Percentiles rank a stretch among this genome's conserved stretches.
phyloP scores from a whole-genome alignment of 64 coral and sea anemone genomes.

The Actinia tenebrosa region DNA sequence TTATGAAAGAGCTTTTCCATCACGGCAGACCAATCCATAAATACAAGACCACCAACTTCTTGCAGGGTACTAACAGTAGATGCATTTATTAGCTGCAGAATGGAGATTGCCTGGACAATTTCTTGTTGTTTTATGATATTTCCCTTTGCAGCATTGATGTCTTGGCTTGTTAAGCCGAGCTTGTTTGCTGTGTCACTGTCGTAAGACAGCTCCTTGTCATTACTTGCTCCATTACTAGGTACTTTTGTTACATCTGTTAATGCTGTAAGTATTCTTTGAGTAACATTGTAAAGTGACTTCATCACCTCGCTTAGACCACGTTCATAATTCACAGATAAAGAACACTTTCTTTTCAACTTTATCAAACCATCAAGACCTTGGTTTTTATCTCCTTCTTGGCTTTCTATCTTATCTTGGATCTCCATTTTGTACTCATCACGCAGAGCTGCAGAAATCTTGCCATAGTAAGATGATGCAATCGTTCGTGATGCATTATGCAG shows the following conservation, averaged over 20 bases:
- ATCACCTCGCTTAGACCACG: slow-evolving; percentile 36
- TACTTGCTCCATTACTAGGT: not conserved
- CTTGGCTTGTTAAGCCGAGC: slow-evolving; percentile 28
- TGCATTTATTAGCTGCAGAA: slow-evolving; percentile 9
- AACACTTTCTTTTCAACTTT: slow-evolving; percentile 47
- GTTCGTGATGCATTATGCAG: not conserved
- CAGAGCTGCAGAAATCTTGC: slow-evolving; percentile 3
- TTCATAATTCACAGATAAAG: slow-evolving; percentile 40
- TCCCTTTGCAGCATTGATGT: slow-evolving; percentile 10
- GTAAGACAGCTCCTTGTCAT: not conserved
- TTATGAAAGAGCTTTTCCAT: slow-evolving; percentile 48
- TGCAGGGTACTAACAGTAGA: slow-evolving; percentile 14
- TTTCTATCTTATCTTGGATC: not conserved
- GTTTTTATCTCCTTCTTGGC: not conserved
- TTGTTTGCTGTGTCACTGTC: slow-evolving; percentile 2
- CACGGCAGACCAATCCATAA: slow-evolving; percentile 35
- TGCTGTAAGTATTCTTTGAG: not conserved
- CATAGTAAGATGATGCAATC: slow-evolving; percentile 24
- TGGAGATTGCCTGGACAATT: not conserved
- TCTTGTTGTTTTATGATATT: slow-evolving; percentile 1
- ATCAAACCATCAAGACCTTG: not conserved
- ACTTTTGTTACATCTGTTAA: not conserved
- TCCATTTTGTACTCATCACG: not conserved
- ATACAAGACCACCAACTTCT: slow-evolving; percentile 23
- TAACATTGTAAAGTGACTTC: slow-evolving; percentile 6